Percentiles rank a stretch among this genome's conserved stretches.
Evolutionary conservation across 2,113 vertebrate genomes (phyloP).

Genomic region (Caranx ignobilis): DNA sequence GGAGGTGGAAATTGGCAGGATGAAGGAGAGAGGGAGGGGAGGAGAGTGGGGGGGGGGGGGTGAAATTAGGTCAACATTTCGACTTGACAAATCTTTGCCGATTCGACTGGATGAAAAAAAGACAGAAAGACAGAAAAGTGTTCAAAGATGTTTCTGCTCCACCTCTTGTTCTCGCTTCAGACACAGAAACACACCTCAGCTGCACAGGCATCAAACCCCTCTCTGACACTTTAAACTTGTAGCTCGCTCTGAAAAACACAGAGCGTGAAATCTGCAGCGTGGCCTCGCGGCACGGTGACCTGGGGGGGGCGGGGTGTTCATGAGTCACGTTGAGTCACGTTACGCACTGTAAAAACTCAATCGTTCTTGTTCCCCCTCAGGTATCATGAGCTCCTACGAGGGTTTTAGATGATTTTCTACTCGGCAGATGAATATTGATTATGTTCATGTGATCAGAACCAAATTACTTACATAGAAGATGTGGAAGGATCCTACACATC

Average conservation of each 20-base stretch:
- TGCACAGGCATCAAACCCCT: constrained; percentile 57
- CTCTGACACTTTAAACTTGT: constrained; percentile 41
- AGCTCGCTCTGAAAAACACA: constrained; percentile 26
- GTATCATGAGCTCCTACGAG: too few species aligned
- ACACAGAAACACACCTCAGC: constrained; percentile 52
- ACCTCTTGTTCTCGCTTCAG: constrained; percentile 64
- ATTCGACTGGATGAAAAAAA: constrained; percentile 50
- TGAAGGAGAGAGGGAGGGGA: neutral
- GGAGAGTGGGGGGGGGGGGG: constrained; percentile 24
- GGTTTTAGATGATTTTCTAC: too few species aligned
- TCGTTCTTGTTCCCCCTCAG: too few species aligned
- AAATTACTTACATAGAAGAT: too few species aligned
- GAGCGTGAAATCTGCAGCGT: constrained; percentile 27
- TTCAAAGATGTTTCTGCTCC: constrained; percentile 58
- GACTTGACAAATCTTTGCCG: constrained; percentile 66
- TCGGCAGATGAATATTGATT: too few species aligned
- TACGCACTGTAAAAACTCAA: too few species aligned
- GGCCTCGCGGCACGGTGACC: constrained; percentile 13
- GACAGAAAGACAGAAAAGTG: neutral
- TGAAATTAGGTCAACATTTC: constrained; percentile 73
- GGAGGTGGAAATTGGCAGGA: neutral
- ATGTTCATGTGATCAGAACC: too few species aligned
- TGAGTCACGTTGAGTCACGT: too few species aligned
- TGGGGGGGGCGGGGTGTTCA: neutral
- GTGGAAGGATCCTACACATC: too few species aligned